phyloP scores from a whole-genome alignment of 2,888 invertebrate genomes.

The Oxystoma pomonae region DNA sequence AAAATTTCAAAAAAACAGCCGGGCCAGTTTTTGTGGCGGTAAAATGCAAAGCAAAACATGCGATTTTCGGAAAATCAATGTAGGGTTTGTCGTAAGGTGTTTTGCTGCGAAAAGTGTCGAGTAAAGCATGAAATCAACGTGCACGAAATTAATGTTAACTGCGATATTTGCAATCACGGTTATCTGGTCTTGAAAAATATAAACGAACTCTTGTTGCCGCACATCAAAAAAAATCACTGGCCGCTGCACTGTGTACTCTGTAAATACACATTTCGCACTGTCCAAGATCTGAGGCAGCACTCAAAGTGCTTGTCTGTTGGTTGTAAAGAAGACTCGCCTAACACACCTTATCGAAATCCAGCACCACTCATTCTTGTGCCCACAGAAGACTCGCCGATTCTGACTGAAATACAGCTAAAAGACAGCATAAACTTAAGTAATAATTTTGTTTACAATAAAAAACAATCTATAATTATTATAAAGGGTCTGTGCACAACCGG shows the following conservation, averaged over 20 bases:
- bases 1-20: neutral
- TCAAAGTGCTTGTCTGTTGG: constrained; percentile 29
- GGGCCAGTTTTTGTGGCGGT: neutral
- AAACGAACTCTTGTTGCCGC: constrained; percentile 29
- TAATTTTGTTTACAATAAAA: no score
- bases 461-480: no score
- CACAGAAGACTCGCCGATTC: constrained; percentile 13
- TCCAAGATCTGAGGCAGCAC: constrained; percentile 33
- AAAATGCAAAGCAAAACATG: neutral
- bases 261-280: constrained; percentile 28
- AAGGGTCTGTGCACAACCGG: no score
- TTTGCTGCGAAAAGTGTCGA: constrained; percentile 41
- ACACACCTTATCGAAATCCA: constrained; percentile 23
- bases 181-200: constrained; percentile 26
- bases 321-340: constrained; percentile 22
- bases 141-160: constrained; percentile 36
- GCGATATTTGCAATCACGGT: constrained; percentile 40
- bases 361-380: constrained; percentile 1
- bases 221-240: constrained; percentile 36
- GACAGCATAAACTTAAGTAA: constrained; percentile 11
- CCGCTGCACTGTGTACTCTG: constrained; percentile 40
- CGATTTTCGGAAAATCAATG: constrained; percentile 34
- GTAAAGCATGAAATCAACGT: constrained; percentile 34
- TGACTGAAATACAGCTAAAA: constrained; percentile 13
- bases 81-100: constrained; percentile 36